These are phyloP conservation scores for Gerris lacustris DNA, from an alignment of 2,888 invertebrate species.

Conservation along the genomic window DNA sequence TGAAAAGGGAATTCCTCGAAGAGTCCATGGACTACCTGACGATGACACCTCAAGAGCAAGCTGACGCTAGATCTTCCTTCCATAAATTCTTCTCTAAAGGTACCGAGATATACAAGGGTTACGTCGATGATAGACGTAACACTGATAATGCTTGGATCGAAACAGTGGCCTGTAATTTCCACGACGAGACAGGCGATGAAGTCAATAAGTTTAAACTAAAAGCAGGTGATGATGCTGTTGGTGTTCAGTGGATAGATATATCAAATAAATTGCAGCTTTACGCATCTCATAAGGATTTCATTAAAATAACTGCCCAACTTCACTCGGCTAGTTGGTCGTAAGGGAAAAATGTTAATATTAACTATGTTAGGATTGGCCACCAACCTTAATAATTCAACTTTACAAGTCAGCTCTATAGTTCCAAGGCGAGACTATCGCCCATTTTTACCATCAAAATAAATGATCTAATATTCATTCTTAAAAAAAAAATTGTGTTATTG, in stretches of 20 bases:
- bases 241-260: slow-evolving; percentile 79
- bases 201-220: slow-evolving; percentile 59
- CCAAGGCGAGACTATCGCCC: no score
- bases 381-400: no score
- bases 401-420: no score
- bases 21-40: slow-evolving; percentile 76
- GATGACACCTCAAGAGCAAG: slow-evolving; percentile 35
- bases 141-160: slow-evolving; percentile 99
- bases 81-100: slow-evolving; percentile 51
- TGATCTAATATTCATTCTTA: no score
- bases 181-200: slow-evolving; percentile 61
- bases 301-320: slow-evolving; percentile 51
- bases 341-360: no score
- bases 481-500: no score
- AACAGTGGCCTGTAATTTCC: slow-evolving; percentile 84
- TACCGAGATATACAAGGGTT: slow-evolving; percentile 67
- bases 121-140: slow-evolving; percentile 94
- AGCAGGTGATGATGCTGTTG: slow-evolving; percentile 85
- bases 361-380: no score
- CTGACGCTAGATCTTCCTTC: slow-evolving; percentile 8
- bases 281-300: slow-evolving; percentile 74
- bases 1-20: slow-evolving; percentile 88
- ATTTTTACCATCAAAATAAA: no score
- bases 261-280: slow-evolving; percentile 58
- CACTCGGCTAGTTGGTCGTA: slow-evolving; percentile 55